Percentiles rank a stretch among this genome's conserved stretches.
Evolutionary conservation across 2,797 vertebrate genomes (phyloP).

Genomic region (Coilia nasus): DNA sequence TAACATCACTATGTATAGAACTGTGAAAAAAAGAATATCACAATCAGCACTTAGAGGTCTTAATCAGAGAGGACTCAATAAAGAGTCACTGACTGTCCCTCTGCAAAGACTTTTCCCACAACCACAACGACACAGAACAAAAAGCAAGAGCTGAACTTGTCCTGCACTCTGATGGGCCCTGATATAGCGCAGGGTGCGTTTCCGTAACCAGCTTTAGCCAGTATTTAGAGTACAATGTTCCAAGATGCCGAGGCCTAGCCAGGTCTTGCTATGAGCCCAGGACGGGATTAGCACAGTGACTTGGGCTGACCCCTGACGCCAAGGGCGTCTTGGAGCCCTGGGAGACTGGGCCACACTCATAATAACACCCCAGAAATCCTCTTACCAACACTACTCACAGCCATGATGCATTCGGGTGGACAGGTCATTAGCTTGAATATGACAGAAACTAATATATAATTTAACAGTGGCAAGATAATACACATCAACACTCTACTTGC

Average conservation of each 20-base stretch:
- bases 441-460: too few species aligned
- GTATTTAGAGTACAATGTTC: slow-evolving; percentile 2
- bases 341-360: background rate
- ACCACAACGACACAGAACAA: background rate
- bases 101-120: background rate
- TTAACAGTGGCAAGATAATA: too few species aligned
- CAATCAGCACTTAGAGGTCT: too few species aligned
- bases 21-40: background rate
- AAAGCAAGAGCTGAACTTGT: background rate
- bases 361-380: background rate
- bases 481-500: too few species aligned
- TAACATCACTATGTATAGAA: background rate
- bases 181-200: background rate
- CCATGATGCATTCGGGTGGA: background rate
- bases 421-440: background rate
- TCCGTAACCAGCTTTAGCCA: background rate
- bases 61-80: too few species aligned
- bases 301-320: background rate
- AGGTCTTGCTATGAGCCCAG: background rate
- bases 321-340: background rate
- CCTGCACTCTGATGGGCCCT: background rate
- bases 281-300: slow-evolving; percentile 22
- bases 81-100: background rate
- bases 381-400: background rate
- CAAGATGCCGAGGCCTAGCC: background rate